phyloP scores from a whole-genome alignment of 2,113 vertebrate species.

The Phoenicopterus ruber region DNA sequence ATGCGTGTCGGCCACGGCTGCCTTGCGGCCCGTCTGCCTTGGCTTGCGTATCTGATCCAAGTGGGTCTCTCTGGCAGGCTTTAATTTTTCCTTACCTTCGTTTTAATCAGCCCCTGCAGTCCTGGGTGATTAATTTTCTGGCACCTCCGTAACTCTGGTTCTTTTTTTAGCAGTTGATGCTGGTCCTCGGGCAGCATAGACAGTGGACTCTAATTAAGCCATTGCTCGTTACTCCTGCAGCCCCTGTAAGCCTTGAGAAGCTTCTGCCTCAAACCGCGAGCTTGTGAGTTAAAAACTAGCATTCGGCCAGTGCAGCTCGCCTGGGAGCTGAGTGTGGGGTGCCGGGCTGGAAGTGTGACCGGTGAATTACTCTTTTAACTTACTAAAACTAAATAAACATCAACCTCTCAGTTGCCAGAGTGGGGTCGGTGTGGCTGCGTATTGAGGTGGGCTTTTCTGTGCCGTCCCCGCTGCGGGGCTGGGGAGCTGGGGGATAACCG shows the following conservation, averaged over 20 bases:
- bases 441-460: rapidly evolving
- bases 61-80: neutral
- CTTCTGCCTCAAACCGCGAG: neutral
- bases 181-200: neutral
- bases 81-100: neutral
- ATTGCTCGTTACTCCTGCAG: neutral
- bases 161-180: neutral
- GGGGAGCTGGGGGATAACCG: rapidly evolving
- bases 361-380: neutral
- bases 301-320: rapidly evolving
- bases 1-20: too few species aligned
- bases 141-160: rapidly evolving
- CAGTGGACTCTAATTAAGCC: neutral
- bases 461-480: neutral
- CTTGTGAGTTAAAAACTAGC: neutral
- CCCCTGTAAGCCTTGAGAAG: neutral
- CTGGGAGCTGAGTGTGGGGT: neutral
- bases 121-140: neutral
- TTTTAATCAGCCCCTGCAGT: neutral
- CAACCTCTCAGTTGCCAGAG: neutral
- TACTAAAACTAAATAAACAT: rapidly evolving
- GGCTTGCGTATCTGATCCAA: neutral
- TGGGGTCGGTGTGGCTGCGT: rapidly evolving
- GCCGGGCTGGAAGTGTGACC: rapidly evolving
- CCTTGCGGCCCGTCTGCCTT: neutral